Conservation (phyloP, 1,140 invertebrate species). For the Sarcophaga peregrina region DNA sequence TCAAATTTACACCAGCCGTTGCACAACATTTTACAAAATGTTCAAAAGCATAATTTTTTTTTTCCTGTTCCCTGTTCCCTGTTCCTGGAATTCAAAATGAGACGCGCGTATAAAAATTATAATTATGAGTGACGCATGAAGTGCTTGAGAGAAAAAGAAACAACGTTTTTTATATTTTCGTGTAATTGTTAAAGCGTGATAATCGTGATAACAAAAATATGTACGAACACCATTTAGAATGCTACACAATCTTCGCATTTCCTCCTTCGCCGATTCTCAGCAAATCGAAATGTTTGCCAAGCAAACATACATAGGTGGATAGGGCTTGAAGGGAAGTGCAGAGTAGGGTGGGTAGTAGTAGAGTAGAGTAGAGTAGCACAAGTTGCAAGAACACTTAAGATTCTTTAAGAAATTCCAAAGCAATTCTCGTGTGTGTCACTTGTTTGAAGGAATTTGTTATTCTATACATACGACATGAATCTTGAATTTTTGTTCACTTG, state of each 20-base stretch:
- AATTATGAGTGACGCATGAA: background rate
- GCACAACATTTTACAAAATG: too few species aligned
- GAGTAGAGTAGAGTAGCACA: too few species aligned
- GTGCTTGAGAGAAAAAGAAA: background rate
- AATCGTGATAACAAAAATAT: background rate
- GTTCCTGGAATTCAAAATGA: background rate
- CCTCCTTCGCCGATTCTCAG: background rate
- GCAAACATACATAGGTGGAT: background rate
- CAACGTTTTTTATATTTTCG: conserved; percentile 2
- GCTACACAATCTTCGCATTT: too few species aligned
- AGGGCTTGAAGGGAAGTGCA: background rate
- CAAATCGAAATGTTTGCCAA: background rate
- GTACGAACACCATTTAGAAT: background rate
- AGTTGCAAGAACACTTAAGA: conserved; percentile 19
- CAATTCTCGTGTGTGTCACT: conserved; percentile 24
- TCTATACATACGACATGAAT: conserved; percentile 19
- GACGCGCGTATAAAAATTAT: background rate
- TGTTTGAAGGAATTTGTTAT: conserved; percentile 13
- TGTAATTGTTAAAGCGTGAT: conserved; percentile 38
- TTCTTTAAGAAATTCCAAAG: conserved; percentile 15
- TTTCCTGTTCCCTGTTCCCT: too few species aligned
- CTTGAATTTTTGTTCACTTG: conserved; percentile 19
- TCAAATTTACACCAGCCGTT: too few species aligned
- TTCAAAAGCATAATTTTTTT: too few species aligned
- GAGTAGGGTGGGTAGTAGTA: too few species aligned